Conservation (phyloP, 2,888 invertebrate species). For the Cylloceria caligata region DNA sequence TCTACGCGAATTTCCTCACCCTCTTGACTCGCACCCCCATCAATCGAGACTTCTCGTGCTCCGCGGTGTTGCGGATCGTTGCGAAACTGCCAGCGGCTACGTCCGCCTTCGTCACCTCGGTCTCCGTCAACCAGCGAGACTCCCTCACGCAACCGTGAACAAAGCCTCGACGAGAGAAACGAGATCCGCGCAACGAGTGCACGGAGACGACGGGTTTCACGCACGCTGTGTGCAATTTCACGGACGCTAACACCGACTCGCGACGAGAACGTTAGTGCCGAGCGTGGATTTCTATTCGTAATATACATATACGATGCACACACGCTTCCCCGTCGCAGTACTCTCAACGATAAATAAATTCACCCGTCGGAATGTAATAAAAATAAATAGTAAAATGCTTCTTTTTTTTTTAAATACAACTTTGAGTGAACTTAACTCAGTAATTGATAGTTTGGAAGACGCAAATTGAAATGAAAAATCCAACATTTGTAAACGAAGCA, state of each 20-base stretch:
- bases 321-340: too few species aligned
- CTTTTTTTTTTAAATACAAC: too few species aligned
- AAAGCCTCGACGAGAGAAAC: slow-evolving; percentile 50
- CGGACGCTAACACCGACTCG: slow-evolving; percentile 28
- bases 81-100: slow-evolving; percentile 24
- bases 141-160: slow-evolving; percentile 41
- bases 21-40: slow-evolving; percentile 36
- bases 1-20: slow-evolving; percentile 52
- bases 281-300: not conserved
- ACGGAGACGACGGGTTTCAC: slow-evolving; percentile 21
- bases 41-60: slow-evolving; percentile 28
- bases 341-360: too few species aligned
- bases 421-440: not conserved
- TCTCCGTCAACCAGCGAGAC: slow-evolving; percentile 15
- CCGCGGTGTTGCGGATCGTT: slow-evolving; percentile 40
- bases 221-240: slow-evolving; percentile 38
- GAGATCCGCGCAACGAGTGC: slow-evolving; percentile 29
- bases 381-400: too few species aligned
- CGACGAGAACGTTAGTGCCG: slow-evolving; percentile 6
- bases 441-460: too few species aligned
- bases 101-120: slow-evolving; percentile 31
- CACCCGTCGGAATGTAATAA: slow-evolving; percentile 3
- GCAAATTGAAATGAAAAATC: too few species aligned
- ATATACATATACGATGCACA: too few species aligned
- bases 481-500: too few species aligned